These are phyloP conservation scores for Mantis religiosa DNA, from an alignment of 2,888 invertebrate genomes.

Conservation along the genomic window DNA sequence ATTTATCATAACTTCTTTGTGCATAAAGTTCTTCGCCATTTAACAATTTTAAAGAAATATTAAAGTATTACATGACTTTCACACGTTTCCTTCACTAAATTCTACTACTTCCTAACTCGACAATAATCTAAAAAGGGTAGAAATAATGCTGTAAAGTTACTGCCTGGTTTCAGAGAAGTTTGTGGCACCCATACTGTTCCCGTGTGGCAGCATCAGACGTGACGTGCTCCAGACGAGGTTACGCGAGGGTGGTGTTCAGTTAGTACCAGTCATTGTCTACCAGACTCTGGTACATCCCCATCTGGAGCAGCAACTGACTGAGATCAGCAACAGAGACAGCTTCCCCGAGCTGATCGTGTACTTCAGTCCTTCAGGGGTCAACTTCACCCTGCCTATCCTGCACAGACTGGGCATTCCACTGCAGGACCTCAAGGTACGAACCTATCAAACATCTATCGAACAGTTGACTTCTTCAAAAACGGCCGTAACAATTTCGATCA, in stretches of 20 bases:
- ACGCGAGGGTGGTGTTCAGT: slow-evolving; percentile 41
- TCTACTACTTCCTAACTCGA: no score
- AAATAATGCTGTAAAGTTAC: no score
- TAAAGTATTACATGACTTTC: no score
- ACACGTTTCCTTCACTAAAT: no score
- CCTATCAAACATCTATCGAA: no score
- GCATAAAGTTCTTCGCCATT: no score
- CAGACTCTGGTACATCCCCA: slow-evolving; percentile 50
- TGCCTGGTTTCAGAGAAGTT: slow-evolving; percentile 34
- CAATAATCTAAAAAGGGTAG: no score
- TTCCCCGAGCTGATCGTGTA: slow-evolving; percentile 53
- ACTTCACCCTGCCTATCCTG: slow-evolving; percentile 46
- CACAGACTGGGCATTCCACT: slow-evolving; percentile 38
- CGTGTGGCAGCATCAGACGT: slow-evolving; percentile 54
- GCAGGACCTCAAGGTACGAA: slow-evolving; percentile 17
- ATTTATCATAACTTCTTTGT: no score
- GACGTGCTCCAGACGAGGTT: slow-evolving; percentile 49
- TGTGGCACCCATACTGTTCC: slow-evolving; percentile 49
- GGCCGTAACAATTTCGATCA: no score
- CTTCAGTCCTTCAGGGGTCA: slow-evolving; percentile 57
- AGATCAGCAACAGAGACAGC: slow-evolving; percentile 40
- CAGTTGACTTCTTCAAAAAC: no score
- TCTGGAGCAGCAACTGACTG: slow-evolving; percentile 45
- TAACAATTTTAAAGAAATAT: no score
- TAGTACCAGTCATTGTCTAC: slow-evolving; percentile 52